Conservation (phyloP, 2,113 vertebrate genomes). For the Prunella fulvescens region DNA sequence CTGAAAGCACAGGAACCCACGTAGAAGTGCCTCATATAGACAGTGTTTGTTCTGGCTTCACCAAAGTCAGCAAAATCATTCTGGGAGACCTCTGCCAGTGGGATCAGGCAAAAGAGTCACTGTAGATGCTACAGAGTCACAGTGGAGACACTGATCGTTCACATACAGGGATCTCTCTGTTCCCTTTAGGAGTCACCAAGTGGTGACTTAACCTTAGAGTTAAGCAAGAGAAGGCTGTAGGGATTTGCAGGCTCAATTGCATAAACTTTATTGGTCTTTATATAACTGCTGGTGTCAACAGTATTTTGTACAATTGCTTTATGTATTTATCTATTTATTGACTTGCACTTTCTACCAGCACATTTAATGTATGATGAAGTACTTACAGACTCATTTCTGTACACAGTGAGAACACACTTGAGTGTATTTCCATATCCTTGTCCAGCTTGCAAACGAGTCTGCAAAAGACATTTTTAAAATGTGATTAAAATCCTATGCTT, state of each 20-base stretch:
- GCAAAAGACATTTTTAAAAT: slow-evolving; percentile 35
- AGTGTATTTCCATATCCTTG: slow-evolving; percentile 81
- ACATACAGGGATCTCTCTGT: background rate
- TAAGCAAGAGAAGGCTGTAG: background rate
- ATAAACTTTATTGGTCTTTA: background rate
- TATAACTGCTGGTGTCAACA: background rate
- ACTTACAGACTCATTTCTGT: slow-evolving; percentile 90
- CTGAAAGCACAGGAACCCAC: background rate
- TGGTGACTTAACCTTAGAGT: background rate
- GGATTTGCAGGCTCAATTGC: background rate
- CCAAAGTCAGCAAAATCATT: background rate
- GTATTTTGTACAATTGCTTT: background rate
- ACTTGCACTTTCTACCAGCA: background rate
- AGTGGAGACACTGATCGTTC: background rate
- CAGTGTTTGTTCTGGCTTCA: background rate
- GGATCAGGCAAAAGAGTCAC: background rate
- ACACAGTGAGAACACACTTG: slow-evolving; percentile 84
- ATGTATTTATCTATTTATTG: background rate
- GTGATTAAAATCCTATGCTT: background rate
- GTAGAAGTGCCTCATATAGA: background rate
- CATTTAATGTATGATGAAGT: background rate
- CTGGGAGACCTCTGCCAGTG: background rate
- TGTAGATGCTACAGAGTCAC: background rate
- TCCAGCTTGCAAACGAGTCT: slow-evolving; percentile 93
- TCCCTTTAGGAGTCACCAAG: background rate